Conservation (phyloP, 2,888 invertebrate species). For the Keiferia lycopersicella region DNA sequence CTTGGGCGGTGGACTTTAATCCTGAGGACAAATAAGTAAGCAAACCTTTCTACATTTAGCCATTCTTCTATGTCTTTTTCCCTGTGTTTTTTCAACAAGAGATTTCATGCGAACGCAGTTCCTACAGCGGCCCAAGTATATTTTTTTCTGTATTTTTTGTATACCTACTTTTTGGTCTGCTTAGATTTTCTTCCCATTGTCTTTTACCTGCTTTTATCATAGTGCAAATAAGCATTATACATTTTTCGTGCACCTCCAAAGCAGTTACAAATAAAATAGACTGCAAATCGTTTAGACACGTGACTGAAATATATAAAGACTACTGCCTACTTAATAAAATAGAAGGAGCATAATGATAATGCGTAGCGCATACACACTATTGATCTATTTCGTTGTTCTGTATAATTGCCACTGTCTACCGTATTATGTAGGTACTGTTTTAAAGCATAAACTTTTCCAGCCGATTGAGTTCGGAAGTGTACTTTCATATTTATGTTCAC, state of each 20-base stretch:
- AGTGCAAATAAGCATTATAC: not conserved
- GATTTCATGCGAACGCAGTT: too few relatives aligned
- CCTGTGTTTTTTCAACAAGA: too few relatives aligned
- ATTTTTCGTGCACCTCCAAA: not conserved
- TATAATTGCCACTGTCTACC: not conserved
- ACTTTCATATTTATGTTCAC: conserved; percentile 6
- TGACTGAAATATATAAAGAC: not conserved
- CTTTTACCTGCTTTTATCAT: too few relatives aligned
- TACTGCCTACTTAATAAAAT: too few relatives aligned
- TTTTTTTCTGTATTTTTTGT: too few relatives aligned
- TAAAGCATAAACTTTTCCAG: not conserved
- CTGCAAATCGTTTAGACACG: not conserved
- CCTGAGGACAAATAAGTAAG: conserved; percentile 75
- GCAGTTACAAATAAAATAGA: not conserved
- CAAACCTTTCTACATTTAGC: too few relatives aligned
- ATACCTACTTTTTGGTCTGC: too few relatives aligned
- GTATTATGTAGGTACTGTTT: not conserved
- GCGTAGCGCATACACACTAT: not conserved
- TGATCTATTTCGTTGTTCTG: too few relatives aligned
- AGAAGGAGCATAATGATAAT: not conserved
- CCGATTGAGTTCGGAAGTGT: not conserved
- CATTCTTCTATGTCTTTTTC: too few relatives aligned
- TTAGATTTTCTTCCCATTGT: too few relatives aligned
- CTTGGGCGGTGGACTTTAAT: conserved; percentile 85
- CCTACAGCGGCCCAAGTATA: too few relatives aligned